Conservation (phyloP, 64 coral and sea anemone genomes). For the Exaiptasia diaphana region DNA sequence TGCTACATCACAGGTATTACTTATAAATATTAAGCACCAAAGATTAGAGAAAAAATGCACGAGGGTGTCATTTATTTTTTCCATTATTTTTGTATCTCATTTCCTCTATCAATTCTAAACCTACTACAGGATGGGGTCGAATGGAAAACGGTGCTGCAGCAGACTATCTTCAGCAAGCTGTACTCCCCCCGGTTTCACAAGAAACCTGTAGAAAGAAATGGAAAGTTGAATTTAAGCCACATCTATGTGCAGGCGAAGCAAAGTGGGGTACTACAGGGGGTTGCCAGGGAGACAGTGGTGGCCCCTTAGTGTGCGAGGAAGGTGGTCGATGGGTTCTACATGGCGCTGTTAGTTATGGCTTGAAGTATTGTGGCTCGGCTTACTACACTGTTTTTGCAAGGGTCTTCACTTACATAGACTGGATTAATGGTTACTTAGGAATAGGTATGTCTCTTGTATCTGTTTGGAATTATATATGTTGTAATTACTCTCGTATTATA, state of each 20-base stretch:
- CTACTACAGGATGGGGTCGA: constrained; percentile 53
- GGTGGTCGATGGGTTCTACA: constrained; percentile 46
- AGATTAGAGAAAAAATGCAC: not conserved
- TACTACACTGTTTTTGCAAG: constrained; percentile 67
- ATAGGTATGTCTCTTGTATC: not conserved
- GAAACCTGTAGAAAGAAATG: constrained; percentile 42
- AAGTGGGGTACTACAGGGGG: constrained; percentile 29
- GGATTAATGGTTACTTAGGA: constrained; percentile 21
- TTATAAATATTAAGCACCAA: not conserved
- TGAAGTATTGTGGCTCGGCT: constrained; percentile 32
- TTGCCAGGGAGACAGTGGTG: constrained; percentile 57
- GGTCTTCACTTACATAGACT: constrained; percentile 39
- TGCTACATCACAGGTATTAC: constrained; percentile 73
- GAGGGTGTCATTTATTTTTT: not conserved
- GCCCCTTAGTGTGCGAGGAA: constrained; percentile 55
- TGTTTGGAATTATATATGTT: too few species aligned
- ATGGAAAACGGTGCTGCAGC: constrained; percentile 24
- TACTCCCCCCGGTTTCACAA: constrained; percentile 44
- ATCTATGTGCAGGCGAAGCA: constrained; percentile 68
- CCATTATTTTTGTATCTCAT: not conserved
- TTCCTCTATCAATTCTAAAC: not conserved
- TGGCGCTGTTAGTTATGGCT: constrained; percentile 69
- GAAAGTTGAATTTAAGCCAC: constrained; percentile 30
- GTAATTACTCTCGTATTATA: too few species aligned
- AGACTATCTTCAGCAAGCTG: constrained; percentile 56